A percentile compares a stretch with the other conserved stretches of the same genome.
These are phyloP conservation scores for Heliconius ismenius DNA, from an alignment of 2,888 invertebrate species.

Conservation along the genomic window DNA sequence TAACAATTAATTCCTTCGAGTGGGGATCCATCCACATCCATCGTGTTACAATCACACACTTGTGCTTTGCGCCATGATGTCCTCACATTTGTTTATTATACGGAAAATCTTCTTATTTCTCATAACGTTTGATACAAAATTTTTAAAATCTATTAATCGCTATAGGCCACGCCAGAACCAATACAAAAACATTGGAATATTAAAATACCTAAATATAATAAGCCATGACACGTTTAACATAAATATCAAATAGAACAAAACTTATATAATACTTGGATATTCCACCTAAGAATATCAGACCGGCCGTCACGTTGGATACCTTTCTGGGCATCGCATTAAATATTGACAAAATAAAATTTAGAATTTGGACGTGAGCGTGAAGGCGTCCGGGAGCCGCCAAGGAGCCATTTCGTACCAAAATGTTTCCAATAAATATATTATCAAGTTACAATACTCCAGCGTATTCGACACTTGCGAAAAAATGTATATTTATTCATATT, in stretches of 20 bases:
- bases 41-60: too few relatives aligned
- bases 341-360: slow-evolving; percentile 81
- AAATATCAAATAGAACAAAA: slow-evolving; percentile 11
- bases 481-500: slow-evolving; percentile 49
- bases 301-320: slow-evolving; percentile 18
- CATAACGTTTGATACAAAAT: too few relatives aligned
- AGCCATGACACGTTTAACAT: slow-evolving; percentile 1
- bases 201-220: neutral
- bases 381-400: slow-evolving; percentile 67
- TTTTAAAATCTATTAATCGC: too few relatives aligned
- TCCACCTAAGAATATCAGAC: slow-evolving; percentile 8
- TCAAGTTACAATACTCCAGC: slow-evolving; percentile 76
- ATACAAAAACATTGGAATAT: neutral
- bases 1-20: too few relatives aligned
- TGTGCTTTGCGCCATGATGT: too few relatives aligned
- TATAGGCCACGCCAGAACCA: too few relatives aligned
- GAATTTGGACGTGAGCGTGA: slow-evolving; percentile 73
- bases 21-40: too few relatives aligned
- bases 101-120: too few relatives aligned
- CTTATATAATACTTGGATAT: slow-evolving; percentile 4
- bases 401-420: slow-evolving; percentile 74
- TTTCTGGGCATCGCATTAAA: slow-evolving; percentile 73
- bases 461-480: slow-evolving; percentile 57
- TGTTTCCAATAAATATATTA: slow-evolving; percentile 80
- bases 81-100: too few relatives aligned